A percentile compares a stretch with the other conserved stretches of the same genome.
Evolutionary conservation across 2,113 vertebrate species (phyloP).

Genomic region (Toxotes jaculatrix): DNA sequence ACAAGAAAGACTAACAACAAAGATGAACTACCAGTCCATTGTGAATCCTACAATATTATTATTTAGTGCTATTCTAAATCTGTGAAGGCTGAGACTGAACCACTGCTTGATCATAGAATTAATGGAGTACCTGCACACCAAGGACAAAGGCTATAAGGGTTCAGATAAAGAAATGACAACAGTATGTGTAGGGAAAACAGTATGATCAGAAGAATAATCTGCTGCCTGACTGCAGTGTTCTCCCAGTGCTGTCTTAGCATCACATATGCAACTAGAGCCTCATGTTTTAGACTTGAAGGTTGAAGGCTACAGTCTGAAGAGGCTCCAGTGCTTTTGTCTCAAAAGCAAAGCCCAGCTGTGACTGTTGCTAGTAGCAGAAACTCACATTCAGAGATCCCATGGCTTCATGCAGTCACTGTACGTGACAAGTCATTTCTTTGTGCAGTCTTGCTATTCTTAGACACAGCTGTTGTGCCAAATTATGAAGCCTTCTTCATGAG

Average conservation of each 20-base stretch:
- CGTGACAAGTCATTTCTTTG: neutral
- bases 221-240: constrained; percentile 48
- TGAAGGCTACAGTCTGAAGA: neutral
- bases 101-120: neutral
- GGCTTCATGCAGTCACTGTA: constrained; percentile 4
- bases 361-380: neutral
- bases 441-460: neutral
- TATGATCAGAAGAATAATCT: constrained; percentile 26
- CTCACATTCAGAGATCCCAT: constrained; percentile 4
- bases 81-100: neutral
- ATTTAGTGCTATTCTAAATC: neutral
- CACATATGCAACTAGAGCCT: neutral
- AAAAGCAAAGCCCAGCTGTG: neutral
- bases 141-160: constrained; percentile 40
- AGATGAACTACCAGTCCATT: too few species aligned
- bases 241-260: constrained; percentile 22
- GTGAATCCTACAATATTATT: neutral
- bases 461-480: neutral
- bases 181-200: constrained; percentile 18
- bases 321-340: neutral
- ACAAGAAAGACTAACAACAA: too few species aligned
- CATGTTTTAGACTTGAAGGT: neutral
- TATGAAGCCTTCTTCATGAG: neutral
- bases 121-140: constrained; percentile 64
- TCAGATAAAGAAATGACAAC: constrained; percentile 17